These are phyloP conservation scores for Oscheius sp. DNA, from an alignment of 2,888 invertebrate species.

Conservation along the genomic window DNA sequence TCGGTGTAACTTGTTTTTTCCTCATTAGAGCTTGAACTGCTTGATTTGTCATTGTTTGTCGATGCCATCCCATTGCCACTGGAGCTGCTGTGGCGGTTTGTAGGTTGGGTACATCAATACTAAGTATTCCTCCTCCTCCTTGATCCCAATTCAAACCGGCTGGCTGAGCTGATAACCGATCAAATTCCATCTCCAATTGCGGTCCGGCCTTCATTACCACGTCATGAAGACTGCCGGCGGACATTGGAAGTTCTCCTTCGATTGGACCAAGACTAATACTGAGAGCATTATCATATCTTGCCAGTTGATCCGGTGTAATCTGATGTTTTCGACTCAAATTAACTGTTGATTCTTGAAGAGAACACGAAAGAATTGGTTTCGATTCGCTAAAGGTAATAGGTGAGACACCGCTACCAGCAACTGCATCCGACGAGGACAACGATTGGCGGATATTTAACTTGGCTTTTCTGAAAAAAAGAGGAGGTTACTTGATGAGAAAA, in stretches of 20 bases:
- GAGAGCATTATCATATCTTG: conserved; percentile 17
- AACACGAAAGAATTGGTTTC: conserved; percentile 23
- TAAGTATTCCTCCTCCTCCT: background rate
- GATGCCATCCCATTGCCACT: background rate
- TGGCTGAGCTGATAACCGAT: conserved; percentile 42
- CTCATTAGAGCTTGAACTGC: too few relatives aligned
- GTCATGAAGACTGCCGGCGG: conserved; percentile 95
- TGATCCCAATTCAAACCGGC: conserved; percentile 6
- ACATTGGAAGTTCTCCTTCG: conserved; percentile 91
- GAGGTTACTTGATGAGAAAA: too few relatives aligned
- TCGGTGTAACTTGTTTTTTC: background rate
- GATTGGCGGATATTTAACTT: conserved; percentile 26
- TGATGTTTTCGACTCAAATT: conserved; percentile 21
- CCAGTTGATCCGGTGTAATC: background rate
- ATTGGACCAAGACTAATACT: conserved; percentile 46
- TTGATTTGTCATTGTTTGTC: too few relatives aligned
- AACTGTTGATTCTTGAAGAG: conserved; percentile 18
- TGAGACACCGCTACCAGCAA: background rate
- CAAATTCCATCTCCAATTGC: conserved; percentile 49
- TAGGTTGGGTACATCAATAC: background rate
- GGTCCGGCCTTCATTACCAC: conserved; percentile 79
- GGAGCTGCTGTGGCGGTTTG: background rate
- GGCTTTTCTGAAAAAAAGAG: conserved; percentile 26
- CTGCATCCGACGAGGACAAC: conserved; percentile 5
- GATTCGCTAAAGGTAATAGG: too few relatives aligned